These are phyloP conservation scores for Noctuana brunneofusca DNA, from an alignment of 2,888 invertebrate species.

Conservation along the genomic window DNA sequence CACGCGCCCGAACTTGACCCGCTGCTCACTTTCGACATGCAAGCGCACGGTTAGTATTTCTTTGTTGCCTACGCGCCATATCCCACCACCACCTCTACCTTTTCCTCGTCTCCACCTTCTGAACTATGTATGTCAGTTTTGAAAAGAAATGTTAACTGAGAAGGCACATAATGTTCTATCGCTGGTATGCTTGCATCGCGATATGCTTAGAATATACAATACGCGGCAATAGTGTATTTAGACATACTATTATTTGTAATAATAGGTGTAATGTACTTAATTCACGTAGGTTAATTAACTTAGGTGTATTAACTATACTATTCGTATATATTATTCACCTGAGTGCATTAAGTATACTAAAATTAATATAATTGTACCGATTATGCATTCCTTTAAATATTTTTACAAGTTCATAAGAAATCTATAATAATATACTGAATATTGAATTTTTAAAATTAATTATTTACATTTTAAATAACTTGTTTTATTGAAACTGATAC, in stretches of 20 bases:
- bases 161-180: slow-evolving; percentile 27
- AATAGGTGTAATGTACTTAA: neutral
- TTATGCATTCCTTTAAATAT: neutral
- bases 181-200: slow-evolving; percentile 19
- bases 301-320: no score
- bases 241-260: neutral
- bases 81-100: neutral
- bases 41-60: slow-evolving; percentile 80
- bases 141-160: slow-evolving; percentile 27
- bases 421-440: neutral
- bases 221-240: neutral
- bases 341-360: no score
- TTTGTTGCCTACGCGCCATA: neutral
- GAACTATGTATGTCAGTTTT: neutral
- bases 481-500: slow-evolving; percentile 6
- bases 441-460: neutral
- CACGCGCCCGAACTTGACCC: slow-evolving; percentile 87
- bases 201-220: neutral
- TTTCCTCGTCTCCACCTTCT: neutral
- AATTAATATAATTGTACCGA: neutral
- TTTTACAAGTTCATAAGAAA: neutral
- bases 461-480: neutral
- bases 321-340: no score
- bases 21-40: slow-evolving; percentile 87
- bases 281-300: no score